These are phyloP conservation scores for Neogobius melanostomus DNA, from an alignment of 2,113 vertebrate genomes.

Conservation along the genomic window DNA sequence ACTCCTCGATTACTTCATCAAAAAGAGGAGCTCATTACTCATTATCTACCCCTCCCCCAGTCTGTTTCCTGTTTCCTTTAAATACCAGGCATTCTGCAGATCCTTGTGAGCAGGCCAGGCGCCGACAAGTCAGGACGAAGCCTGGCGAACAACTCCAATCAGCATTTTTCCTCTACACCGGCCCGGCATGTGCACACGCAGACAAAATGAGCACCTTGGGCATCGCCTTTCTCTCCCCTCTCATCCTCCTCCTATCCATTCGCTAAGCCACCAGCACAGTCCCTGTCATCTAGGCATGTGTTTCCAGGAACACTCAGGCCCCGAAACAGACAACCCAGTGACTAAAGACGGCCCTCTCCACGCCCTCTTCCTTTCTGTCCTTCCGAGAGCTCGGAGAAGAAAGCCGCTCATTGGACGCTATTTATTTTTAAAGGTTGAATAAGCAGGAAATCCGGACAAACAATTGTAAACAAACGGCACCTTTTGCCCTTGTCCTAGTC, in stretches of 20 bases:
- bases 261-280: conserved; percentile 32
- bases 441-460: background rate
- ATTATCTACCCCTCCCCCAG: background rate
- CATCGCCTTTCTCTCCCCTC: conserved; percentile 55
- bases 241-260: conserved; percentile 47
- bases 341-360: conserved; percentile 16
- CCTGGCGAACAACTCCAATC: conserved; percentile 48
- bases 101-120: conserved; percentile 34
- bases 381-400: conserved; percentile 1
- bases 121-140: conserved; percentile 61
- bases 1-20: conserved; percentile 14
- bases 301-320: conserved; percentile 40
- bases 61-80: conserved; percentile 37
- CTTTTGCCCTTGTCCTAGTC: background rate
- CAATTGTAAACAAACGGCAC: background rate
- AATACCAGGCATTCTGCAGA: conserved; percentile 65
- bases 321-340: conserved; percentile 47
- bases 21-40: background rate
- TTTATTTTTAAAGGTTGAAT: conserved; percentile 4
- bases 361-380: background rate
- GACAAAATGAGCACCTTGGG: conserved; percentile 52
- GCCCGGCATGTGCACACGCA: background rate
- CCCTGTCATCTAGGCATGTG: conserved; percentile 42
- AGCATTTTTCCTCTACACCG: conserved; percentile 33
- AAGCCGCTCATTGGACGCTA: background rate